phyloP scores from a whole-genome alignment of 2,888 invertebrate species.

The Margaritifera margaritifera region DNA sequence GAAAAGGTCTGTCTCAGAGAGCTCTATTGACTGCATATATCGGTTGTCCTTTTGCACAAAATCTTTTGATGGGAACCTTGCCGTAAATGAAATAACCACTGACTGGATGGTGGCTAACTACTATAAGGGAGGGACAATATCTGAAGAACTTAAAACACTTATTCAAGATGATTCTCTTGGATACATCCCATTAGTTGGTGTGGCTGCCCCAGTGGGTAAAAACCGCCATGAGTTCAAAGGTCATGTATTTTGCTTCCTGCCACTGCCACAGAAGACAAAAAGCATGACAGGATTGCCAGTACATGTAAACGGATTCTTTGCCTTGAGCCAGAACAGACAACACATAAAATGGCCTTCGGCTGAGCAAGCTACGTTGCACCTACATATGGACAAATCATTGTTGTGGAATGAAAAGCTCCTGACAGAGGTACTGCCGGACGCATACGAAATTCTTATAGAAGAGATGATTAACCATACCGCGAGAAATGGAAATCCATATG shows the following conservation, averaged over 20 bases:
- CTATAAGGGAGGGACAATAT: slow-evolving; percentile 12
- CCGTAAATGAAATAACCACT: too few species aligned
- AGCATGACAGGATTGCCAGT: slow-evolving; percentile 62
- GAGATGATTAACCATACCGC: slow-evolving; percentile 21
- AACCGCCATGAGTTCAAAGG: slow-evolving; percentile 33
- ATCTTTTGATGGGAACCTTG: too few species aligned
- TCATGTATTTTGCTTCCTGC: slow-evolving; percentile 66
- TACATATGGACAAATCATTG: slow-evolving; percentile 46
- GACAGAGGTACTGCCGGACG: slow-evolving; percentile 50
- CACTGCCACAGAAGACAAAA: slow-evolving; percentile 55
- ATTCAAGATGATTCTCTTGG: slow-evolving; percentile 12
- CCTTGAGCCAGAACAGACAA: slow-evolving; percentile 62
- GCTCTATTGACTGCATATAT: too few species aligned
- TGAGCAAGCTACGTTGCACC: slow-evolving; percentile 25
- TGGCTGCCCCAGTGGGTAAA: slow-evolving; percentile 14
- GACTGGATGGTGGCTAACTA: slow-evolving; percentile 17
- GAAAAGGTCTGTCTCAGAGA: too few species aligned
- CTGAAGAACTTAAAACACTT: slow-evolving; percentile 11
- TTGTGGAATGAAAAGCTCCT: slow-evolving; percentile 63
- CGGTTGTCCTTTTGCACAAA: too few species aligned
- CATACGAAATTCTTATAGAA: slow-evolving; percentile 39
- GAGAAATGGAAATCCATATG: slow-evolving; percentile 11
- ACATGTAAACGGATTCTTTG: slow-evolving; percentile 66
- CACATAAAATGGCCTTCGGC: slow-evolving; percentile 66
- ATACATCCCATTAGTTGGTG: slow-evolving; percentile 20